These are phyloP conservation scores for Oligia latruncula DNA, from an alignment of 2,888 invertebrate genomes.

Conservation along the genomic window DNA sequence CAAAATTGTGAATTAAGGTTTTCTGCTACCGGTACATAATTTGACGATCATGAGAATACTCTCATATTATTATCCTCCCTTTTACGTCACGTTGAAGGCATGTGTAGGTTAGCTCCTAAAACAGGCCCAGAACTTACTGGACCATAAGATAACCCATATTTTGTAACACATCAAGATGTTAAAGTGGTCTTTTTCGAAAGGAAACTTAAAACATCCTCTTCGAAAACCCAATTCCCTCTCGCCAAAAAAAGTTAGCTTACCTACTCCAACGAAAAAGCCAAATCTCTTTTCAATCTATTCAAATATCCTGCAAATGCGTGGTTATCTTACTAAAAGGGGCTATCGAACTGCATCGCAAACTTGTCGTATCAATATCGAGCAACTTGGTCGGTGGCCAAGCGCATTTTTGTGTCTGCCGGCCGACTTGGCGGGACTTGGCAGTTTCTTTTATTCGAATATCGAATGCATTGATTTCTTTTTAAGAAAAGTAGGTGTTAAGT, in stretches of 20 bases:
- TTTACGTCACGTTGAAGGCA: background rate
- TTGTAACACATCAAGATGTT: background rate
- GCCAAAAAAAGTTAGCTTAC: background rate
- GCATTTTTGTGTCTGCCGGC: slow-evolving; percentile 48
- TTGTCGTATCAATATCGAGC: slow-evolving; percentile 60
- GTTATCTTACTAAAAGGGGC: slow-evolving; percentile 38
- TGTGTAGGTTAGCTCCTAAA: background rate
- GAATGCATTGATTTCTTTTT: slow-evolving; percentile 39
- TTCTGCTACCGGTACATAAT: background rate
- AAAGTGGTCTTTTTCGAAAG: background rate
- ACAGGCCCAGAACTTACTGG: no score
- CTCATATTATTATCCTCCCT: background rate
- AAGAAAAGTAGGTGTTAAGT: slow-evolving; percentile 15
- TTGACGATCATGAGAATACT: background rate
- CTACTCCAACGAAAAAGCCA: background rate
- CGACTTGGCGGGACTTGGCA: slow-evolving; percentile 35
- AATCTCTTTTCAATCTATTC: background rate
- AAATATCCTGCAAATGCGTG: slow-evolving; percentile 35
- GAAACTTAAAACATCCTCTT: background rate
- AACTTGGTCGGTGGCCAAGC: slow-evolving; percentile 64
- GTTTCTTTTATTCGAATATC: slow-evolving; percentile 45
- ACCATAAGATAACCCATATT: background rate
- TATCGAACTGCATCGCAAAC: slow-evolving; percentile 56
- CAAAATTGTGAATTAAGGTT: background rate
- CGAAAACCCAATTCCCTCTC: background rate